Conservation (phyloP, 2,888 invertebrate species). For the Aphrophora alni region DNA sequence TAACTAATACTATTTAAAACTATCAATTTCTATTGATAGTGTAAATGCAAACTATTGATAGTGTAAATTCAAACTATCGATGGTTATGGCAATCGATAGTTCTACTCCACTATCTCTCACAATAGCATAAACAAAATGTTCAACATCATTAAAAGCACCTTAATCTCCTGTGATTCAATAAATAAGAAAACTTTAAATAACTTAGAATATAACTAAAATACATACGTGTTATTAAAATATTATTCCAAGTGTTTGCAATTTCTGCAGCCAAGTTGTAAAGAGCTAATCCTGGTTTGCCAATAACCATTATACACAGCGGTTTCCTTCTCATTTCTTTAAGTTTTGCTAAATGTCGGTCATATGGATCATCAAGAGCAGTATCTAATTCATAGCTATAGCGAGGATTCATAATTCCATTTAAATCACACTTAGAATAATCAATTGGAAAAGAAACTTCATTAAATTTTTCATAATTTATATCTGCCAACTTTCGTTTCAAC, state of each 20-base stretch:
- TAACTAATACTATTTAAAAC: too few relatives aligned
- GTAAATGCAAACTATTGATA: too few relatives aligned
- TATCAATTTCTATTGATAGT: too few relatives aligned
- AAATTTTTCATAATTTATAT: neutral
- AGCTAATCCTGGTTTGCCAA: neutral
- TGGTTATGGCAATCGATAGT: too few relatives aligned
- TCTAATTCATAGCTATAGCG: neutral
- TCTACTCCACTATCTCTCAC: too few relatives aligned
- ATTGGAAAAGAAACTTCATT: neutral
- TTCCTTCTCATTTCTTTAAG: neutral
- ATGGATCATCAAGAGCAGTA: neutral
- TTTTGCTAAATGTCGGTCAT: neutral
- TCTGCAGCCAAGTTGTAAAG: neutral
- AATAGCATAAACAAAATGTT: too few relatives aligned
- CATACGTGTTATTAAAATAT: neutral
- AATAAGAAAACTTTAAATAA: too few relatives aligned
- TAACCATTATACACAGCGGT: neutral
- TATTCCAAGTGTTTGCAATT: neutral
- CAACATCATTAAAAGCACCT: too few relatives aligned
- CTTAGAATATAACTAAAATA: neutral
- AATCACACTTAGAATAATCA: neutral
- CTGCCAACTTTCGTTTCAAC: neutral
- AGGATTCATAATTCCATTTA: neutral
- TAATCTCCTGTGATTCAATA: too few relatives aligned
- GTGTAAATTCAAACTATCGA: too few relatives aligned